These are phyloP conservation scores for Nibea albiflora DNA, from an alignment of 2,113 vertebrate genomes.

Conservation along the genomic window DNA sequence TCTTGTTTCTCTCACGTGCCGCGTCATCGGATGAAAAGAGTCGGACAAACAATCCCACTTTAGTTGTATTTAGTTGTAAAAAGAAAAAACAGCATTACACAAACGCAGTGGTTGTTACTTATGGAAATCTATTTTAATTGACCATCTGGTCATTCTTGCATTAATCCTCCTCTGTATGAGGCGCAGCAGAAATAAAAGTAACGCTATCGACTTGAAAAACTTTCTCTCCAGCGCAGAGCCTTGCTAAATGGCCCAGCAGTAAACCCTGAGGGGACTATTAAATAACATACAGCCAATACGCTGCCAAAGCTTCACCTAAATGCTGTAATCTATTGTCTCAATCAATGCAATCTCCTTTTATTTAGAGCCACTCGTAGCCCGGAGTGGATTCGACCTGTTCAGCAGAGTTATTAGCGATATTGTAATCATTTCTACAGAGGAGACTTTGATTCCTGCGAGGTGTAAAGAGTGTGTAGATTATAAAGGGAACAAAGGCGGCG, in stretches of 20 bases:
- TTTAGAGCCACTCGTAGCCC: constrained; percentile 36
- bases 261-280: constrained; percentile 52
- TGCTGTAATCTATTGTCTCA: constrained; percentile 54
- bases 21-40: constrained; percentile 42
- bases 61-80: background rate
- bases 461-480: constrained; percentile 26
- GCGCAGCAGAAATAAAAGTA: constrained; percentile 30
- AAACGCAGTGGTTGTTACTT: background rate
- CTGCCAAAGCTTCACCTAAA: constrained; percentile 51
- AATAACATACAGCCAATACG: constrained; percentile 47
- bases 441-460: constrained; percentile 28
- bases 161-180: background rate
- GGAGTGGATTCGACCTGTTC: constrained; percentile 40
- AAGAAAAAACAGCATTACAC: background rate
- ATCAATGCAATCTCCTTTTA: constrained; percentile 65
- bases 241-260: constrained; percentile 52
- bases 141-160: background rate
- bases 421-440: constrained; percentile 53
- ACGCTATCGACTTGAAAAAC: constrained; percentile 15
- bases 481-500: background rate
- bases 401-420: constrained; percentile 62
- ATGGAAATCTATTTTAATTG: background rate
- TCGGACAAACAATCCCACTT: background rate
- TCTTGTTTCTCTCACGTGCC: constrained; percentile 45
- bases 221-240: constrained; percentile 31